phyloP scores from a whole-genome alignment of 1,140 invertebrate genomes.

The Venturia canescens region DNA sequence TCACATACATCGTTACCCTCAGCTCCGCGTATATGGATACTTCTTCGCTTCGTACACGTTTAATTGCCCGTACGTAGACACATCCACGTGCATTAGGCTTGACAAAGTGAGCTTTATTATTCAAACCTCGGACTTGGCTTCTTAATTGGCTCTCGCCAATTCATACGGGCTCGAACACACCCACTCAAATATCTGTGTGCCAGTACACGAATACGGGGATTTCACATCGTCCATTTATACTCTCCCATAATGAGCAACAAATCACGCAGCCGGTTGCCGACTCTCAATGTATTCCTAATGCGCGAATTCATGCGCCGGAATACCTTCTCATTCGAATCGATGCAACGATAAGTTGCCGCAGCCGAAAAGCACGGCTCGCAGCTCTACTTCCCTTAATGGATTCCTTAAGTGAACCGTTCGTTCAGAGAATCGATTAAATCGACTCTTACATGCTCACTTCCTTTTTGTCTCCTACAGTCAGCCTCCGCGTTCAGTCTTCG shows the following conservation, averaged over 20 bases:
- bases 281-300: constrained; percentile 18
- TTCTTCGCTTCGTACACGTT: background rate
- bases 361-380: constrained; percentile 30
- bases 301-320: background rate
- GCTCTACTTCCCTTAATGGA: constrained; percentile 28
- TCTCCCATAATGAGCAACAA: background rate
- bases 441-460: background rate
- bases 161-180: background rate
- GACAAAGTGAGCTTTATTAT: constrained; percentile 39
- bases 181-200: background rate
- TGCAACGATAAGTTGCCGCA: background rate
- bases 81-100: background rate
- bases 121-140: constrained; percentile 33
- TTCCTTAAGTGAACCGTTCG: constrained; percentile 24
- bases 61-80: background rate
- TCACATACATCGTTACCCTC: background rate
- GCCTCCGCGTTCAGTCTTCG: constrained; percentile 31
- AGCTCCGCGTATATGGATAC: background rate
- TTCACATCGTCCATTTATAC: background rate
- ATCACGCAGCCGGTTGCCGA: no score
- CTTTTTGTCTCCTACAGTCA: background rate
- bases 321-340: background rate
- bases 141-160: constrained; percentile 30
- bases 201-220: background rate
- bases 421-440: constrained; percentile 41